Percentiles rank a stretch among this genome's conserved stretches.
Conservation (phyloP, 2,888 invertebrate genomes). For the Sericinus montela region DNA sequence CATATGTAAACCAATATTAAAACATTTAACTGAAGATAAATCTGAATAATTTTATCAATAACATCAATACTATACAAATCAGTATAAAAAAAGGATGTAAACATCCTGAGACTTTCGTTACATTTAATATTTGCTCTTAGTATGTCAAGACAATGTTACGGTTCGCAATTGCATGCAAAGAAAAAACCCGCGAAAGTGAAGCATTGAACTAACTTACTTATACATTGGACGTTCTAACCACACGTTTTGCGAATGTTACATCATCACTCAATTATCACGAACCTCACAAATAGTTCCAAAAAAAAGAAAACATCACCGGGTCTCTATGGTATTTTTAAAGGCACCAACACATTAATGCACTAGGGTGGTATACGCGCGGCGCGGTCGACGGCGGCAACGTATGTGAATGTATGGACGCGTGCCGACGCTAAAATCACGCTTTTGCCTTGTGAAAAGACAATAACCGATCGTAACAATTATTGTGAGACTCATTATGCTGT, state of each 20-base stretch:
- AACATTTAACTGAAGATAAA: too few species aligned
- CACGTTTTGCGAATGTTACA: background rate
- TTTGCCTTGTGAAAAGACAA: slow-evolving; percentile 5
- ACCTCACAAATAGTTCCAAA: too few species aligned
- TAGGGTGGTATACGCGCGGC: slow-evolving; percentile 26
- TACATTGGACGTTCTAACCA: slow-evolving; percentile 1
- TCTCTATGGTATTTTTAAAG: too few species aligned
- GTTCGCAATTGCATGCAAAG: background rate
- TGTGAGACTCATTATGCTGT: background rate
- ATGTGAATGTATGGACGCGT: slow-evolving; percentile 26
- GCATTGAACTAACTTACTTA: slow-evolving; percentile 10
- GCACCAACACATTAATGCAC: slow-evolving; percentile 4
- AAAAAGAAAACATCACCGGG: too few species aligned
- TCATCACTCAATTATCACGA: slow-evolving; percentile 10
- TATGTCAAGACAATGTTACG: background rate
- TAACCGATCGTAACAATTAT: slow-evolving; percentile 7
- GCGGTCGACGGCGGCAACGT: slow-evolving; percentile 21
- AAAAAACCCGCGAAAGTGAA: slow-evolving; percentile 7
- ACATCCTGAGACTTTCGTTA: too few species aligned
- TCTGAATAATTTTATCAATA: too few species aligned
- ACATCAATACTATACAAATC: too few species aligned
- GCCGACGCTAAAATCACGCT: slow-evolving; percentile 32
- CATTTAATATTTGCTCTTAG: too few species aligned
- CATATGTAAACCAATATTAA: too few species aligned
- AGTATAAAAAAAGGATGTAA: too few species aligned